Evolutionary conservation across 2,113 vertebrate genomes (phyloP).

Genomic region (Brienomyrus brachyistius): DNA sequence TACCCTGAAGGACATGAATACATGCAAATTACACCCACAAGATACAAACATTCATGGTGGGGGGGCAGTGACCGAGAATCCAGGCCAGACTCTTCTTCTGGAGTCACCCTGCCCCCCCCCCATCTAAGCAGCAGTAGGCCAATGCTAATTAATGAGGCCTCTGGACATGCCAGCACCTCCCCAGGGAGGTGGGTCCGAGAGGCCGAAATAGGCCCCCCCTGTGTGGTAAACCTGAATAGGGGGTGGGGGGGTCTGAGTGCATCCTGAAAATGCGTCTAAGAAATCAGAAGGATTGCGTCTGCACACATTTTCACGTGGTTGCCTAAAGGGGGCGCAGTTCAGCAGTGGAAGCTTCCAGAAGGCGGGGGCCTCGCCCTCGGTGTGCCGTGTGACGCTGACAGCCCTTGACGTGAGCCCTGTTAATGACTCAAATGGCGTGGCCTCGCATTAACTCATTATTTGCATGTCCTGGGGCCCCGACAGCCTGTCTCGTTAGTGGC

Average conservation of each 20-base stretch:
- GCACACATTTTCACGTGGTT: neutral
- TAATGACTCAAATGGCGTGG: conserved; percentile 68
- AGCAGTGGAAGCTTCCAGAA: conserved; percentile 11
- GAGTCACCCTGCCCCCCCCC: neutral
- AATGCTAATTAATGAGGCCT: conserved; percentile 54
- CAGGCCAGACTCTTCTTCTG: conserved; percentile 24
- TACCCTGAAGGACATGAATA: conserved; percentile 6
- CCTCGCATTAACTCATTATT: conserved; percentile 66
- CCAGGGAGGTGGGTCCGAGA: conserved; percentile 39
- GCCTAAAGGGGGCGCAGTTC: neutral
- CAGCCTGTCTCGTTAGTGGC: conserved; percentile 31
- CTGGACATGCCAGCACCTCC: conserved; percentile 34
- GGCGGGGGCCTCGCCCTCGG: conserved; percentile 35
- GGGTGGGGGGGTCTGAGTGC: neutral
- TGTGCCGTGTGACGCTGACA: conserved; percentile 56
- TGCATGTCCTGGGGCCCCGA: conserved; percentile 52
- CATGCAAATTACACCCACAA: conserved; percentile 16
- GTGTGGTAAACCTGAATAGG: neutral
- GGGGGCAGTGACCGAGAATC: conserved; percentile 9
- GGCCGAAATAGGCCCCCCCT: conserved; percentile 1
- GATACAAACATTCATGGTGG: neutral
- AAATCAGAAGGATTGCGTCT: neutral
- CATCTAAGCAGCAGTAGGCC: conserved; percentile 42
- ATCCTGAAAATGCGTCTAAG: neutral
- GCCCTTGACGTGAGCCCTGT: conserved; percentile 62